These are phyloP conservation scores for Macropus fuliginosus DNA, from an alignment of 2,797 vertebrate species.

Conservation along the genomic window DNA sequence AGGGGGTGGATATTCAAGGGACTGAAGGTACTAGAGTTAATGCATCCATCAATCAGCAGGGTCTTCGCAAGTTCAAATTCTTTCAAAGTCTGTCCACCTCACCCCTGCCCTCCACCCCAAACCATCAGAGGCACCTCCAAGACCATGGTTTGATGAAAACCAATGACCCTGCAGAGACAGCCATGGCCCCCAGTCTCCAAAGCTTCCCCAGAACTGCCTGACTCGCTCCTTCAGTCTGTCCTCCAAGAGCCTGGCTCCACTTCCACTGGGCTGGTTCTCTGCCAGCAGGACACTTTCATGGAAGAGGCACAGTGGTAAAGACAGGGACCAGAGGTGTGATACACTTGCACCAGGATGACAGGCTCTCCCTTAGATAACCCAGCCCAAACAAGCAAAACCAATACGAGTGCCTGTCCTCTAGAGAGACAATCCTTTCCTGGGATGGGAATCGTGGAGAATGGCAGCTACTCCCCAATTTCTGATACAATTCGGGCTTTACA, in stretches of 20 bases:
- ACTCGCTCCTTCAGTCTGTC: slow-evolving; percentile 59
- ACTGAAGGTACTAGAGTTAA: not conserved
- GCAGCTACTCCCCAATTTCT: not conserved
- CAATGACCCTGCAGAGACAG: not conserved
- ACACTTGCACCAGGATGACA: slow-evolving; percentile 23
- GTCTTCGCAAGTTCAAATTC: not conserved
- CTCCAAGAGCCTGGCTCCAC: not conserved
- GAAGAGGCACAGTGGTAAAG: slow-evolving; percentile 28
- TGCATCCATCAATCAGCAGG: not conserved
- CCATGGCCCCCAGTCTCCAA: not conserved
- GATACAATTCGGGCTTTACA: not conserved
- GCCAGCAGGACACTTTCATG: not conserved
- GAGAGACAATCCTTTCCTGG: not conserved
- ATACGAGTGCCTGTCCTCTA: not conserved
- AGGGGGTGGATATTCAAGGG: not conserved
- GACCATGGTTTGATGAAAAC: not conserved
- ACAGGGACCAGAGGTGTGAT: not conserved
- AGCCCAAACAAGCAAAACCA: slow-evolving; percentile 17
- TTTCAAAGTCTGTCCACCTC: not conserved
- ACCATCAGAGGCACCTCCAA: not conserved
- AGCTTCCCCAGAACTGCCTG: slow-evolving; percentile 45
- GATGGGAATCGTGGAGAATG: not conserved
- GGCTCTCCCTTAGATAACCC: slow-evolving; percentile 4
- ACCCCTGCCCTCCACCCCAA: not conserved
- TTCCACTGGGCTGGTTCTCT: not conserved